Base-by-base conservation (phyloP, 2,797 vertebrate genomes). In the Cetoscarus ocellatus region DNA sequence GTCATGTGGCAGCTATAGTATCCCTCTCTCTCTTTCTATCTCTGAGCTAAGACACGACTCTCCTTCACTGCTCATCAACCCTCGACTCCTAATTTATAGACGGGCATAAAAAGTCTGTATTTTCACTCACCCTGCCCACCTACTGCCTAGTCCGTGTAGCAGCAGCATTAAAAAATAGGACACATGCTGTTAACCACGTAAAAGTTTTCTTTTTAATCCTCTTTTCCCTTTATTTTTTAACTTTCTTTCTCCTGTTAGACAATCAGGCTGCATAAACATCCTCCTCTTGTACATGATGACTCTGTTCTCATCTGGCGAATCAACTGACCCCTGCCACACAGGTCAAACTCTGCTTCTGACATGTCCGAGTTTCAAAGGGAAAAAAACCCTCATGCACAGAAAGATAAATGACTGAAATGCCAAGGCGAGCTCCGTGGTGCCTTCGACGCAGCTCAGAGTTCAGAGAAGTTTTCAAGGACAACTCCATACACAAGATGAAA, bases 61-160 rank as follows among this genome's bases (percentile, higher is more conserved):
- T 91, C 93, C 91, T 93, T 93, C 92, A 92, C 92, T 94, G 91
- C 89, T 93, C 92, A 93, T 93, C 92, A 93, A 94, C 91, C 84
- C 90, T 90, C 75, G 63, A 9, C 73, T 76, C 83, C 90, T 91
- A 93, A 93, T 95, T 94, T 94, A 94, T 94, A 91, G 92, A 86
- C 62, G 71, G 89, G 77, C 91, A 93, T 94, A 93, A 94, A 94
- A 94, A 82, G 56, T 61, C 79, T 81, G 84, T 84, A 84, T 90
- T 90, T 89, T 86, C 80, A 56, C 83, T 86, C 84, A 71, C 77
- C 82, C 85, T 77, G 80, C 82, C 84, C 78, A 73, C 76, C 81
- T 86, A 80, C 84, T 64, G 75, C 77, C 83, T 64, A 56, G 68
- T 85, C 86, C 73, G 80, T 87, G 77, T 86, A 70, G 86, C 88